Percentiles rank a stretch among this genome's conserved stretches.
Evolutionary conservation across 2,797 vertebrate genomes (phyloP).

Genomic region (Loris lydekkerianus): DNA sequence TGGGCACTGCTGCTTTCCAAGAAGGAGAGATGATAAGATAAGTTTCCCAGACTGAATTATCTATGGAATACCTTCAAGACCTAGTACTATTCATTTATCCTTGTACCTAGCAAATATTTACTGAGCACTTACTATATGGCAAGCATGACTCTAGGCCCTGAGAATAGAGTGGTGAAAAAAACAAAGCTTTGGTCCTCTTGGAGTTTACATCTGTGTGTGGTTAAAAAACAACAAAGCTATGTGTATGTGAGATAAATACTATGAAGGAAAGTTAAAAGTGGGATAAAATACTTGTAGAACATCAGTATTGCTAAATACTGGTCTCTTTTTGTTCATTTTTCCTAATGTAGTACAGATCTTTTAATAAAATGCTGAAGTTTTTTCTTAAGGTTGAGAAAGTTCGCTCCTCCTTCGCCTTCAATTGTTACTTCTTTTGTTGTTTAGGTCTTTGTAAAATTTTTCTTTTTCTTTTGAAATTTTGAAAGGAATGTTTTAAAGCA

Average conservation of each 20-base stretch:
- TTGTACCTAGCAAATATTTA: not conserved
- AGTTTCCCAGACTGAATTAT: not conserved
- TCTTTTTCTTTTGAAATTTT: not conserved
- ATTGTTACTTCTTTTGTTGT: not conserved
- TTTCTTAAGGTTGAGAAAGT: slow-evolving; percentile 13
- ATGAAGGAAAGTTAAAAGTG: not conserved
- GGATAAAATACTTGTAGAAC: not conserved
- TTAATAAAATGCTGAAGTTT: not conserved
- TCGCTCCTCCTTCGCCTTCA: not conserved
- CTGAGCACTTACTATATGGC: not conserved
- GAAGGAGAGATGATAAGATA: not conserved
- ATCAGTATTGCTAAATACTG: not conserved
- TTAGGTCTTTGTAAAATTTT: not conserved
- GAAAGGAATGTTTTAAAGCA: not conserved
- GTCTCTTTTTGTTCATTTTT: not conserved
- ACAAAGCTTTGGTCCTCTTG: not conserved
- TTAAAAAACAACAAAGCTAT: not conserved
- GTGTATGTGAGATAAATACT: not conserved
- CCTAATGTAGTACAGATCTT: not conserved
- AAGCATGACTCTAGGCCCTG: not conserved
- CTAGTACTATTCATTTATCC: not conserved
- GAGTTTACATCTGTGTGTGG: not conserved
- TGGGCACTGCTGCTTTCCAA: not conserved
- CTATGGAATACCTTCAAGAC: not conserved
- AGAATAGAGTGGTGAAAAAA: not conserved